Base-by-base conservation (phyloP, 1,140 invertebrate genomes). In the Drosophila sproati region DNA sequence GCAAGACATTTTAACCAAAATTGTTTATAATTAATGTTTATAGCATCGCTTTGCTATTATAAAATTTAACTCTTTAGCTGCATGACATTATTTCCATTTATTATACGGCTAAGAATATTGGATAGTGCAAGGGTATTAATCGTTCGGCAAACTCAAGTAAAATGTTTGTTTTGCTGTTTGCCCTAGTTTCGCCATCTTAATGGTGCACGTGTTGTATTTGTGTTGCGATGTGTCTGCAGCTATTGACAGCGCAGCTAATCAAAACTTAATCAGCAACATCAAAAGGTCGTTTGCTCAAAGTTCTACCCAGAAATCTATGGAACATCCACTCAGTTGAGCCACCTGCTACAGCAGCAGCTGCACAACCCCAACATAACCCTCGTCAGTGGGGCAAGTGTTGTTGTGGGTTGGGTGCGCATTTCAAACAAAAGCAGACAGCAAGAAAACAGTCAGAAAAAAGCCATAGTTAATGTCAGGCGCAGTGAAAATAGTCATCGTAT, bases 211-310 rank as follows among this genome's bases (percentile, higher is more conserved):
- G 20, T 57, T 37, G 32, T 10, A 32, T 34, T 20, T 41, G 47
- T 39, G 32, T 50, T 51, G 3, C 8, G 37, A 69, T 60, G 54
- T 20, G 34, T 57, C 32, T 43, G 28, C 37, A 20, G 8, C 31
- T 45, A 62, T 64, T 32, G 61, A 50, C 43, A 35, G 55, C 47
- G 62, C 20, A 70, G 74, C 77, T 77, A 78, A 87, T 87, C 85
- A 88, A 88, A 87, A 64, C 45, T 68, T 52, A 83, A 89, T 87
- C 85, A 88, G 56, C 34, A 69, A 63, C 70, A 88, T 87, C 73
- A 88, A 87, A 88, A 83, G 69, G 69, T 88, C 83, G 51, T 87
- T 87, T 82, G 64, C 34, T 10, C 10, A 68, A 74, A 73, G 37
- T 77, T 73, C n/a, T 12, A 35, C 10, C 5, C 50, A 35, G 39